These are phyloP conservation scores for Propithecus coquereli DNA, from an alignment of 2,113 vertebrate genomes.

Conservation along the genomic window DNA sequence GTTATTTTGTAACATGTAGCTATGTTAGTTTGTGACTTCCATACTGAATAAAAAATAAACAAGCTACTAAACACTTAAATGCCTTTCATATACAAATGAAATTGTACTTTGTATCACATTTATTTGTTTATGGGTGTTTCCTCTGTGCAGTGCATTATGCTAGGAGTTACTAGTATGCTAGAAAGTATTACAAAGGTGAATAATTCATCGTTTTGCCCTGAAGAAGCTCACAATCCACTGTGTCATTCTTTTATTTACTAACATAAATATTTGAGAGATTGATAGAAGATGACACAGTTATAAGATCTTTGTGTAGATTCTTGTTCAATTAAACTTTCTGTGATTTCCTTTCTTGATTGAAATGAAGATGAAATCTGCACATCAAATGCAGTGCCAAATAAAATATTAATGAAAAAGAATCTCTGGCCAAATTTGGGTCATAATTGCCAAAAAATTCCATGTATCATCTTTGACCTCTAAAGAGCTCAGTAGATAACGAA, in stretches of 20 bases:
- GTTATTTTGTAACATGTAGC: background rate
- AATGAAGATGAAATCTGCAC: slow-evolving; percentile 29
- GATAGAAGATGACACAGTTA: background rate
- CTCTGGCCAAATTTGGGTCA: background rate
- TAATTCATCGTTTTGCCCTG: background rate
- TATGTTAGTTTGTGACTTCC: background rate
- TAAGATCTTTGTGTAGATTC: background rate
- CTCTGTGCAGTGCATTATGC: background rate
- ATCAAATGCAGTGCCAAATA: background rate
- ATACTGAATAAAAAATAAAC: background rate
- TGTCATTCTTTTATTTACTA: slow-evolving; percentile 21
- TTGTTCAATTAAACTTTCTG: slow-evolving; percentile 9
- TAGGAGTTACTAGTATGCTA: too few species aligned
- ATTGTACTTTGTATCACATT: background rate
- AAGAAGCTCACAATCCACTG: background rate
- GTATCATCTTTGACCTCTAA: background rate
- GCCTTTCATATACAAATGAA: background rate
- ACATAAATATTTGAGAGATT: slow-evolving; percentile 16
- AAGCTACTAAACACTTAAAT: background rate
- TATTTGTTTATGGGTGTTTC: background rate
- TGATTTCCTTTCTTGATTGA: slow-evolving; percentile 16
- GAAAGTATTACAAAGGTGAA: background rate
- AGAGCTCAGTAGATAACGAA: background rate
- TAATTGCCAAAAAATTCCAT: background rate
- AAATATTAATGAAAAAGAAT: slow-evolving; percentile 5